Conservation (phyloP, 2,888 invertebrate species). For the Melieria crassipennis region DNA sequence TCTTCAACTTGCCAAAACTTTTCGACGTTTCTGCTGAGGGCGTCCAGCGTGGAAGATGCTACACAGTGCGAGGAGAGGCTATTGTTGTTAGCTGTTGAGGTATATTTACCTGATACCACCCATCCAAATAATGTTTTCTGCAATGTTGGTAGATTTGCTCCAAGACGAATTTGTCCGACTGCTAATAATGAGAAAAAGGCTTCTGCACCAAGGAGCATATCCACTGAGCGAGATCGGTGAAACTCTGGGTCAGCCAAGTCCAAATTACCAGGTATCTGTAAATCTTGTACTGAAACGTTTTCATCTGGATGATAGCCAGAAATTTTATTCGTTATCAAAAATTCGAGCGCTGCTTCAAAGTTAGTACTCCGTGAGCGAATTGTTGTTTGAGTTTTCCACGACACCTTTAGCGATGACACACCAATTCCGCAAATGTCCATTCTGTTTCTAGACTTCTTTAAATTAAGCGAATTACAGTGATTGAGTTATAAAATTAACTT, state of each 20-base stretch:
- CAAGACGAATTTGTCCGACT: too few relatives aligned
- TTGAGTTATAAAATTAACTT: slow-evolving; percentile 35
- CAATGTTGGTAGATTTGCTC: slow-evolving; percentile 26
- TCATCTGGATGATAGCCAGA: slow-evolving; percentile 31
- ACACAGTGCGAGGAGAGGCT: background rate
- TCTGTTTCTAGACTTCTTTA: slow-evolving; percentile 3
- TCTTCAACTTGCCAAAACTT: slow-evolving; percentile 22
- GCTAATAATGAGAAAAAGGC: too few relatives aligned
- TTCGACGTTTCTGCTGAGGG: slow-evolving; percentile 20
- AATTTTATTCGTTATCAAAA: slow-evolving; percentile 14
- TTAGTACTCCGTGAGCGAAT: slow-evolving; percentile 29
- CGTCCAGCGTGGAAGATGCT: slow-evolving; percentile 10
- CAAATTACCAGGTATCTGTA: background rate
- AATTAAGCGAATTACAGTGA: background rate
- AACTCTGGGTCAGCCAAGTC: background rate
- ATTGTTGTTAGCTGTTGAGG: background rate
- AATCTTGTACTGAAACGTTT: background rate
- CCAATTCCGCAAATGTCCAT: slow-evolving; percentile 27
- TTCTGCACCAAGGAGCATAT: slow-evolving; percentile 33
- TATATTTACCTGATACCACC: slow-evolving; percentile 33
- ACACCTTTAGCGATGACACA: slow-evolving; percentile 6
- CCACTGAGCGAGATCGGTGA: slow-evolving; percentile 7
- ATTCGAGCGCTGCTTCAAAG: slow-evolving; percentile 24
- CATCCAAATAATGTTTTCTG: slow-evolving; percentile 39
- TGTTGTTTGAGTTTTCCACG: slow-evolving; percentile 24